Percentiles rank a stretch among this genome's conserved stretches.
phyloP scores from a whole-genome alignment of 2,113 vertebrate species.

The Alectura lathami region DNA sequence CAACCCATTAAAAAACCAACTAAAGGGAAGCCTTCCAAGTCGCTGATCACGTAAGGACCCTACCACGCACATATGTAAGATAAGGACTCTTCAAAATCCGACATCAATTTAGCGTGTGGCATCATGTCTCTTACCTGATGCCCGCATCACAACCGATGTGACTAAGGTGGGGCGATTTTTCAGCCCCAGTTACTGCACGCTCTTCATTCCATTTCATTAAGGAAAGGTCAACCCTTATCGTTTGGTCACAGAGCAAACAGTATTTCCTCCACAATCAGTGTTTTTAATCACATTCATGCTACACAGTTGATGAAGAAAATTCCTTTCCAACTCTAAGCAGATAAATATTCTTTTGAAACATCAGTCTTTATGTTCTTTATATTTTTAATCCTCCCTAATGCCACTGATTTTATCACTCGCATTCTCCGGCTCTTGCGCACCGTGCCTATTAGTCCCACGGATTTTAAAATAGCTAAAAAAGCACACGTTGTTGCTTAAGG shows the following conservation, averaged over 20 bases:
- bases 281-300: background rate
- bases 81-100: background rate
- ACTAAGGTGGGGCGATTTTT: background rate
- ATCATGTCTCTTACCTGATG: background rate
- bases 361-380: background rate
- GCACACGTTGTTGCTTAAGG: background rate
- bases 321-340: background rate
- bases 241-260: background rate
- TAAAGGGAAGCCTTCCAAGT: background rate
- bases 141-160: background rate
- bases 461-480: background rate
- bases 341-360: background rate
- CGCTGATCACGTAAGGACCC: background rate
- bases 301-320: background rate
- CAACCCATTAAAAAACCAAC: background rate
- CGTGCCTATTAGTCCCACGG: background rate
- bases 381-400: background rate
- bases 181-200: background rate
- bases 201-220: background rate
- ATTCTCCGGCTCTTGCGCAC: background rate
- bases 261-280: background rate
- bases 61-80: background rate
- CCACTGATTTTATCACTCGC: background rate
- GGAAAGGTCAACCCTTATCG: background rate
- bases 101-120: background rate